Evolutionary conservation across 2,888 invertebrate genomes (phyloP).

Genomic region (Coremacera marginata): DNA sequence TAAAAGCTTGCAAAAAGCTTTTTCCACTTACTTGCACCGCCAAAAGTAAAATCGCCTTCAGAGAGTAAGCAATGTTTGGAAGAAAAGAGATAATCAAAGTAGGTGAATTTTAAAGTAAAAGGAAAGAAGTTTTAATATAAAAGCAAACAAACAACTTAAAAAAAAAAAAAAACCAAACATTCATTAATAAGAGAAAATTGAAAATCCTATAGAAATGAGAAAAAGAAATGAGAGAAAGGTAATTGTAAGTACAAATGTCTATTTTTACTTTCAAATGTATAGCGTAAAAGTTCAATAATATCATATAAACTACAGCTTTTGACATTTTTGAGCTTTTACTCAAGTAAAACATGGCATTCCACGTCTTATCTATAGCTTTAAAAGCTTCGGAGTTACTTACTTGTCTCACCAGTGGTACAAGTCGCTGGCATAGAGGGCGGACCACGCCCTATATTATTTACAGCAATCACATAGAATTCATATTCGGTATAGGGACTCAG

Average conservation of each 20-base stretch:
- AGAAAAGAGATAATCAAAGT: conserved; percentile 34
- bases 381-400: conserved; percentile 72
- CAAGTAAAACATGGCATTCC: too few relatives aligned
- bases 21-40: conserved; percentile 80
- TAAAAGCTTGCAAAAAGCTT: too few relatives aligned
- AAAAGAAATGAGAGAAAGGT: conserved; percentile 43
- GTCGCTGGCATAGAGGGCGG: conserved; percentile 88
- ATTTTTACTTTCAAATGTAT: neutral
- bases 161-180: neutral
- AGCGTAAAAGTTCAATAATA: neutral
- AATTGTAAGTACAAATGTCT: neutral
- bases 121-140: conserved; percentile 56
- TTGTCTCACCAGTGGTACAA: conserved; percentile 96
- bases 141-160: conserved; percentile 21
- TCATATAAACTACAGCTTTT: neutral
- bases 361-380: neutral
- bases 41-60: conserved; percentile 80
- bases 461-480: conserved; percentile 95
- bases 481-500: conserved; percentile 96
- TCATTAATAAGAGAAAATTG: conserved; percentile 1
- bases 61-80: conserved; percentile 25
- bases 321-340: neutral
- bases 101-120: conserved; percentile 58
- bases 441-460: conserved; percentile 94
- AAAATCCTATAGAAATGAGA: conserved; percentile 45